Base-by-base conservation (phyloP, 1,140 invertebrate species). In the Meloidogyne chitwoodi region DNA sequence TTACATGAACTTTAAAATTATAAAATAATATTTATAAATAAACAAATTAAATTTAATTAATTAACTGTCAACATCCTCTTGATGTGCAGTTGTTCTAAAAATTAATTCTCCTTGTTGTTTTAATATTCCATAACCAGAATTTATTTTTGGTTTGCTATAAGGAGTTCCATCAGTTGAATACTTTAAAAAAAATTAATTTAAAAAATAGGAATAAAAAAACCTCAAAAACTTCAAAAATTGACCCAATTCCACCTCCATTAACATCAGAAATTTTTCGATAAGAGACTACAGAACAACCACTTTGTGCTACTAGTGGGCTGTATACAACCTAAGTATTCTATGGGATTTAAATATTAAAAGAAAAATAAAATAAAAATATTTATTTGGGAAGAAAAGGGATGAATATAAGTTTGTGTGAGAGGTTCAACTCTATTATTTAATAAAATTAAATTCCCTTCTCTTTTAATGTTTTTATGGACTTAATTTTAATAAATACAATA, bases 121-220 rank as follows among this genome's bases (percentile, higher is more conserved):
- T 4, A 86, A 44, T 63, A 86, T 84, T 14, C 83, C 86, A 61
- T 87, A 86, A 26, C 85, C 85, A 41, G 83, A 85, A 16, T 81
- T 85, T 27, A 86, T 86, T 64, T 83, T 86, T 48, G 85, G 86
- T 63, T 87, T 86, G 56, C 81, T 84, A 62, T 85, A 86, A 24
- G 85, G 85, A 41, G 85, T 87, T 19, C 86, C 85, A 62, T 87
- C 85, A 31, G 86, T 87, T 16, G 84, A 83, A 74, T 86, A 87
- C 71, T 73, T 27, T 34, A 73, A 10, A 44, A 19, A 56, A n/a
- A n/a, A n/a, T 16, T 44, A 44, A 8, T 6, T 8, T n/a, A 56
- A 56, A 56, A 6, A 5, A 5, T 3, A 19, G 6, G 12, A 22
- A 14, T n/a, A 0, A 6, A 56, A n/a, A n/a, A 1, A 73, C 71